Evolutionary conservation across 2,113 vertebrate species (phyloP).

Genomic region (Crypturellus undulatus): DNA sequence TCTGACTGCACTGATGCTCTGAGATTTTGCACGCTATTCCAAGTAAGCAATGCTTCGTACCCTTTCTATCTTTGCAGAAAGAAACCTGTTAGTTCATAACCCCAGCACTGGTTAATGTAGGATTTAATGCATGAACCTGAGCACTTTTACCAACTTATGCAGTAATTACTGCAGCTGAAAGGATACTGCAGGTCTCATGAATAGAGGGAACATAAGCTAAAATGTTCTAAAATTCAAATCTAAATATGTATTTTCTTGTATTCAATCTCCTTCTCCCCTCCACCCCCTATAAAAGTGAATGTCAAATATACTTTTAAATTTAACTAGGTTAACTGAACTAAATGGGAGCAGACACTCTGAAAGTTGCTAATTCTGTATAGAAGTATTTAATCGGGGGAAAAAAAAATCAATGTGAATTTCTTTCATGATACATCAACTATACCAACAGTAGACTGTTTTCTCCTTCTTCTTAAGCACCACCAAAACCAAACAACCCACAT

Average conservation of each 20-base stretch:
- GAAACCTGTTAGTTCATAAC: neutral
- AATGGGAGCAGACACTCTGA: neutral
- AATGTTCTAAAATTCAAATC: neutral
- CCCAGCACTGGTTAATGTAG: neutral
- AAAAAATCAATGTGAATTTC: neutral
- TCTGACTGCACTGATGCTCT: neutral
- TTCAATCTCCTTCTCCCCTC: neutral
- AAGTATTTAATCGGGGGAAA: neutral
- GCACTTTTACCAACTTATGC: neutral
- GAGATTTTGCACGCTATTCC: neutral
- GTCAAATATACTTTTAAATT: neutral
- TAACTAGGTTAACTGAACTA: neutral
- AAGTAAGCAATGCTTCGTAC: neutral
- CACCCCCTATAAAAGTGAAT: neutral
- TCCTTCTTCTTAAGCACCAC: neutral
- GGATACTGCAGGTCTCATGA: neutral
- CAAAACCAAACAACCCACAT: neutral
- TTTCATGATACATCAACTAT: neutral
- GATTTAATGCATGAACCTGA: neutral
- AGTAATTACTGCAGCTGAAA: neutral
- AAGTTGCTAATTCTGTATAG: neutral
- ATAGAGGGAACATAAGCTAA: neutral
- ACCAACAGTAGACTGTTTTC: neutral
- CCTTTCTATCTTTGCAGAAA: neutral
- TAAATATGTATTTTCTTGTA: neutral